A percentile compares a stretch with the other conserved stretches of the same genome.
phyloP scores from a whole-genome alignment of 1,140 invertebrate species.

The Micrasema minimum region DNA sequence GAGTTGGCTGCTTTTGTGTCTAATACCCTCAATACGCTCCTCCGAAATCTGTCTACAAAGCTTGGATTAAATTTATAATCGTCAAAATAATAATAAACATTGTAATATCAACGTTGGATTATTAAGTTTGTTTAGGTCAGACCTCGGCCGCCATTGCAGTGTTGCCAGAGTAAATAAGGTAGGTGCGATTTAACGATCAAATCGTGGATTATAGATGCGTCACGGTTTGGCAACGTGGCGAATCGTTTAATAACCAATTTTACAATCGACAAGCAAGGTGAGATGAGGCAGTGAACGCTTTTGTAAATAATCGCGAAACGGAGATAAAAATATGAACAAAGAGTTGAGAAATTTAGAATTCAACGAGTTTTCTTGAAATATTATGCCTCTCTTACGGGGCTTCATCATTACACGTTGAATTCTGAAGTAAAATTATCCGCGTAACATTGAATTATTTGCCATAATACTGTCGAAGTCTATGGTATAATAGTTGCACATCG shows the following conservation, averaged over 20 bases:
- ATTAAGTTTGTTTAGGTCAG: background rate
- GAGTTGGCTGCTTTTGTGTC: too few species aligned
- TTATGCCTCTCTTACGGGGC: too few species aligned
- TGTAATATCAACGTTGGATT: background rate
- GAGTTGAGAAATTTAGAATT: background rate
- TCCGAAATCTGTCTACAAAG: background rate
- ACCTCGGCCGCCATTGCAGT: background rate
- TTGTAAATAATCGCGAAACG: slow-evolving; percentile 5
- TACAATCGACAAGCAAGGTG: slow-evolving; percentile 26
- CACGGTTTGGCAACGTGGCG: slow-evolving; percentile 11
- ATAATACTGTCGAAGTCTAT: too few species aligned
- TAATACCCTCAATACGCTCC: too few species aligned
- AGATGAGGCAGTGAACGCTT: background rate
- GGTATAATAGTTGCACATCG: too few species aligned
- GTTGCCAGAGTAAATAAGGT: slow-evolving; percentile 18
- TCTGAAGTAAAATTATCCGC: too few species aligned
- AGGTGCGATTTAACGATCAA: slow-evolving; percentile 9
- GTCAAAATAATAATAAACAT: slow-evolving; percentile 29
- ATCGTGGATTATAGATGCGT: slow-evolving; percentile 15
- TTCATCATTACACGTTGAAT: too few species aligned
- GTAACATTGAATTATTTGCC: too few species aligned
- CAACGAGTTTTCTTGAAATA: too few species aligned
- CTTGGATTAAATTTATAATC: slow-evolving; percentile 8
- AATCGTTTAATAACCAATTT: slow-evolving; percentile 18
- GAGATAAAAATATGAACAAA: background rate